Evolutionary conservation across 2,888 invertebrate genomes (phyloP).

Genomic region (Pandemis corylana): DNA sequence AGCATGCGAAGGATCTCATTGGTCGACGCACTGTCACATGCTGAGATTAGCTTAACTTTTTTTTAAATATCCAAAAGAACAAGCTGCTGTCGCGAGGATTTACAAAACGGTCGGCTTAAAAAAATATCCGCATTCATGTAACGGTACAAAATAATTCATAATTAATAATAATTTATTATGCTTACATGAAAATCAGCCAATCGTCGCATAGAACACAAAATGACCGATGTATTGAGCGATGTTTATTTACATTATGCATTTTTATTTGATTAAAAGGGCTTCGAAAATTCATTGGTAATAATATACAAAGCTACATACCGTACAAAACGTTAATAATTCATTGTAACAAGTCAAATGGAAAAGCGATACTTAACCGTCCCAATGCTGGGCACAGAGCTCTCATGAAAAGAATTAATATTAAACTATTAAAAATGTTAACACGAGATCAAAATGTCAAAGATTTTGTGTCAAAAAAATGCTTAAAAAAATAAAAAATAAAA

Average conservation of each 20-base stretch:
- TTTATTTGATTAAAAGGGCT: conserved; percentile 28
- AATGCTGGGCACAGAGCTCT: no score
- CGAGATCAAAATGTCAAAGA: not conserved
- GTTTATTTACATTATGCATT: conserved; percentile 41
- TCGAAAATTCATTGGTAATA: conserved; percentile 25
- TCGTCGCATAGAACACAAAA: conserved; percentile 27
- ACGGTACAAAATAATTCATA: conserved; percentile 38
- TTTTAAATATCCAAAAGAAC: not conserved
- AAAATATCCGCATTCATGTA: conserved; percentile 16
- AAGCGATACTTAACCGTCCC: no score
- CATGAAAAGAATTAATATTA: not conserved
- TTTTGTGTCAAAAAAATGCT: not conserved
- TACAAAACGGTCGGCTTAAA: conserved; percentile 1
- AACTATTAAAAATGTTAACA: not conserved
- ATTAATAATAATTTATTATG: conserved; percentile 45
- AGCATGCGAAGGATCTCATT: not conserved
- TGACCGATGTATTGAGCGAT: conserved; percentile 43
- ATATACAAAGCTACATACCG: conserved; percentile 21
- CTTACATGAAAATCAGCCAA: conserved; percentile 41
- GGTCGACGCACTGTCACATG: not conserved
- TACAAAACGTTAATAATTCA: not conserved
- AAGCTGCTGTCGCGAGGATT: not conserved
- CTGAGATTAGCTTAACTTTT: not conserved
- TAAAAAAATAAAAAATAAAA: not conserved
- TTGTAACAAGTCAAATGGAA: not conserved